Evolutionary conservation across 1,140 invertebrate genomes (phyloP).

Genomic region (Papilio glaucus): DNA sequence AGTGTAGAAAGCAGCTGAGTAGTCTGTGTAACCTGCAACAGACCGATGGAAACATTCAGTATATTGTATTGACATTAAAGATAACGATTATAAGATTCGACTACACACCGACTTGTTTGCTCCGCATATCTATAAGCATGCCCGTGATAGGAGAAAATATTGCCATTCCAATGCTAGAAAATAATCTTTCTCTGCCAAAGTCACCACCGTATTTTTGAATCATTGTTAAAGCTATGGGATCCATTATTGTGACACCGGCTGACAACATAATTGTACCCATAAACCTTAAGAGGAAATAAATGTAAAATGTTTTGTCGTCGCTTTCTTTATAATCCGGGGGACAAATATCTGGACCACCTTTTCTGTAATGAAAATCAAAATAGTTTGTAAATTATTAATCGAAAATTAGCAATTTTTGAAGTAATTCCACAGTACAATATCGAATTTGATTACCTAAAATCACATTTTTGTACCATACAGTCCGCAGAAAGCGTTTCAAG

Average conservation of each 20-base stretch:
- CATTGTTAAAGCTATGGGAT: constrained; percentile 91
- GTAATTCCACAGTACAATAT: not conserved
- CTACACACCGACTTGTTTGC: constrained; percentile 82
- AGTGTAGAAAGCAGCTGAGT: constrained; percentile 90
- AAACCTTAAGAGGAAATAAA: constrained; percentile 90
- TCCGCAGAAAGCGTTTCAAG: constrained; percentile 84
- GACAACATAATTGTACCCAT: constrained; percentile 89
- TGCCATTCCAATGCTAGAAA: constrained; percentile 91
- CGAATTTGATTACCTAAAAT: constrained; percentile 80
- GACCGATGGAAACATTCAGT: constrained; percentile 62
- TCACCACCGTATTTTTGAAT: constrained; percentile 91
- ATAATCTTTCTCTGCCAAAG: constrained; percentile 91
- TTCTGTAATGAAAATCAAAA: constrained; percentile 68
- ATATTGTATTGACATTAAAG: constrained; percentile 69
- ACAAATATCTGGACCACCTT: constrained; percentile 88
- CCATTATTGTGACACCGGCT: constrained; percentile 91
- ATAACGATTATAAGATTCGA: constrained; percentile 68
- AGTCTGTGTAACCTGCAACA: constrained; percentile 88
- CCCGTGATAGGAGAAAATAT: constrained; percentile 92
- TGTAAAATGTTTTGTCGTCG: constrained; percentile 90
- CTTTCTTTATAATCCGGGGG: constrained; percentile 89
- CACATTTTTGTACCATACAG: constrained; percentile 89
- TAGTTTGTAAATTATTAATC: no score
- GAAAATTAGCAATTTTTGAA: no score
- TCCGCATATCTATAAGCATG: constrained; percentile 88